A percentile compares a stretch with the other conserved stretches of the same genome.
Conservation (phyloP, 2,797 vertebrate species). For the Loriculus beryllinus region DNA sequence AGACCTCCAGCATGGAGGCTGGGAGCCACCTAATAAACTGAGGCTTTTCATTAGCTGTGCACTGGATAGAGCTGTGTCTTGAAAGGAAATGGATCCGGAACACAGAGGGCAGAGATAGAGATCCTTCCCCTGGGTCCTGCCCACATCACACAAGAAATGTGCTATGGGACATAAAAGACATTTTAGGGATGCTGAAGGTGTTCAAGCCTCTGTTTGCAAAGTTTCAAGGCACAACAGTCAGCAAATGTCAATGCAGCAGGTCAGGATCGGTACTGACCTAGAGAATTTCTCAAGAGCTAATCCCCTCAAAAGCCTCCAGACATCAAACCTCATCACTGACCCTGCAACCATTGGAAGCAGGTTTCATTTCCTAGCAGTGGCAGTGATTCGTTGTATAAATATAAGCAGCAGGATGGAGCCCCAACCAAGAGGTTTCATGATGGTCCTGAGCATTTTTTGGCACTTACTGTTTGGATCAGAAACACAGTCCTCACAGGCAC, state of each 20-base stretch:
- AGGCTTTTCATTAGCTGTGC: neutral
- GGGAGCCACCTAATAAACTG: neutral
- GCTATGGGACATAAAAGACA: neutral
- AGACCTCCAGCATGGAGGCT: neutral
- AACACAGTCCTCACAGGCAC: neutral
- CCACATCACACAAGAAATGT: neutral
- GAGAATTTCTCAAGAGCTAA: neutral
- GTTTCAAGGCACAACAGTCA: neutral
- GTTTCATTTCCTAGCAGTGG: neutral
- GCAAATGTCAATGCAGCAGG: neutral
- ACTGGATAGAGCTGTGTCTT: neutral
- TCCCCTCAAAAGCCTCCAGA: neutral
- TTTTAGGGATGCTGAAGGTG: neutral
- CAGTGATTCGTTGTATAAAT: neutral
- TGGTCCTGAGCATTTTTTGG: neutral
- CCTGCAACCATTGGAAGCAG: accelerated
- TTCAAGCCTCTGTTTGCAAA: neutral
- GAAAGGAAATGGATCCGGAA: neutral
- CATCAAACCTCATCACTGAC: neutral
- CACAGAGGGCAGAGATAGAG: neutral
- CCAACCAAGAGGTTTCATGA: neutral
- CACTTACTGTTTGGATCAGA: neutral
- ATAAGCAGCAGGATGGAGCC: neutral
- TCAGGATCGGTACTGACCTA: neutral
- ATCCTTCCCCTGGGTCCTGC: neutral